Conservation (phyloP, 2,113 vertebrate species). For the Gambusia affinis region DNA sequence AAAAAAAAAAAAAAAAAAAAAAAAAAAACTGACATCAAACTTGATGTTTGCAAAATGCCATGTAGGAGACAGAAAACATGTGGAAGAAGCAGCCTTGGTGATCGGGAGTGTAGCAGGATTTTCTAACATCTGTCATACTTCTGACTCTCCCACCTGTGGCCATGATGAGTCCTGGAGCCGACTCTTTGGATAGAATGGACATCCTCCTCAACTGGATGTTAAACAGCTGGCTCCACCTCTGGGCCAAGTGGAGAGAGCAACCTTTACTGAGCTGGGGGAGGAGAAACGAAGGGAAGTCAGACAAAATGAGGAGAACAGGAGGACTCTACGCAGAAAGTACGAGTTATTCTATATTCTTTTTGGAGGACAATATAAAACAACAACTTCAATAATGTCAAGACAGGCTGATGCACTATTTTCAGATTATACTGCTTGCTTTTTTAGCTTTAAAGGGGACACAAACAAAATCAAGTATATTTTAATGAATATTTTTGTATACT, state of each 20-base stretch:
- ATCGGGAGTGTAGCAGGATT: background rate
- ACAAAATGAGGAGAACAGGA: too few species aligned
- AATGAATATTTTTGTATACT: too few species aligned
- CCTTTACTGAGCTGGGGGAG: constrained; percentile 85
- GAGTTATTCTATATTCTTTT: background rate
- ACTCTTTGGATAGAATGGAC: constrained; percentile 96
- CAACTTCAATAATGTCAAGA: background rate
- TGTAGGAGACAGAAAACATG: too few species aligned
- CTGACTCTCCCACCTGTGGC: constrained; percentile 85
- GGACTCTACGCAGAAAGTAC: too few species aligned
- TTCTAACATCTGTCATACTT: background rate
- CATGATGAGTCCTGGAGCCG: constrained; percentile 92
- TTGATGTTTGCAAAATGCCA: too few species aligned
- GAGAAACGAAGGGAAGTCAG: constrained; percentile 4
- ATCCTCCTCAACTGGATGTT: constrained; percentile 94
- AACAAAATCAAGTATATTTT: too few species aligned
- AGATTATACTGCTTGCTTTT: background rate
- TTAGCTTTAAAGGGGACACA: too few species aligned
- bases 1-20: too few species aligned
- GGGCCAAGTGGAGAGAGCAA: constrained; percentile 95
- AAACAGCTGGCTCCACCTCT: constrained; percentile 93
- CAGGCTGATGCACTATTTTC: background rate
- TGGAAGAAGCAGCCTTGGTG: too few species aligned
- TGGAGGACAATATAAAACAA: background rate
- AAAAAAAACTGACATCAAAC: too few species aligned